phyloP scores from a whole-genome alignment of 2,888 invertebrate species.

The Andrena bicolor region DNA sequence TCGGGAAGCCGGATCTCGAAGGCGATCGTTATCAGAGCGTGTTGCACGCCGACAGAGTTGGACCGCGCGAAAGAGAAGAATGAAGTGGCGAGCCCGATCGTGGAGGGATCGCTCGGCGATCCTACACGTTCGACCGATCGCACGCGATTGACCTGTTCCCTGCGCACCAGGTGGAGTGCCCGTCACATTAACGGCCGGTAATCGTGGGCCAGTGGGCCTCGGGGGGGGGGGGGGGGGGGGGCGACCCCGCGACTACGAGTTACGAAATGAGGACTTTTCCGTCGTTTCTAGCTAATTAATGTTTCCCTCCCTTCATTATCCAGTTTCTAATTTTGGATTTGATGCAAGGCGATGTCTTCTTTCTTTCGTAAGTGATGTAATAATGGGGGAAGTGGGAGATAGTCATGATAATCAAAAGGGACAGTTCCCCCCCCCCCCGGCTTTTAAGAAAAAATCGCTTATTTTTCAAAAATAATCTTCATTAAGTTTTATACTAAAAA shows the following conservation, averaged over 20 bases:
- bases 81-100: not conserved
- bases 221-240: not conserved
- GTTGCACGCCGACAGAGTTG: not conserved
- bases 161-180: slow-evolving; percentile 28
- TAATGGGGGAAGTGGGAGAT: too few relatives aligned
- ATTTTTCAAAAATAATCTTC: too few relatives aligned
- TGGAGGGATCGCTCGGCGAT: slow-evolving; percentile 46
- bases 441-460: too few relatives aligned
- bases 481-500: too few relatives aligned
- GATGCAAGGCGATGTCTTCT: too few relatives aligned
- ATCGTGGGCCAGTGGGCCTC: slow-evolving; percentile 1
- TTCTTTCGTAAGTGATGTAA: too few relatives aligned
- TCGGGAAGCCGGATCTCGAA: not conserved
- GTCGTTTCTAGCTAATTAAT: not conserved
- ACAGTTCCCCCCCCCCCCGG: too few relatives aligned
- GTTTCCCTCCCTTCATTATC: too few relatives aligned
- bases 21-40: slow-evolving; percentile 23
- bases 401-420: too few relatives aligned
- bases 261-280: not conserved
- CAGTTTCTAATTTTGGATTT: too few relatives aligned
- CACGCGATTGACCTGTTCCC: slow-evolving; percentile 55
- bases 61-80: slow-evolving; percentile 10
- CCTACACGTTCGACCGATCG: slow-evolving; percentile 47
- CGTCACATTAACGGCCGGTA: slow-evolving; percentile 29
- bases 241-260: not conserved